These are phyloP conservation scores for Herpetotheres cachinnans DNA, from an alignment of 2,113 vertebrate species.

Conservation along the genomic window DNA sequence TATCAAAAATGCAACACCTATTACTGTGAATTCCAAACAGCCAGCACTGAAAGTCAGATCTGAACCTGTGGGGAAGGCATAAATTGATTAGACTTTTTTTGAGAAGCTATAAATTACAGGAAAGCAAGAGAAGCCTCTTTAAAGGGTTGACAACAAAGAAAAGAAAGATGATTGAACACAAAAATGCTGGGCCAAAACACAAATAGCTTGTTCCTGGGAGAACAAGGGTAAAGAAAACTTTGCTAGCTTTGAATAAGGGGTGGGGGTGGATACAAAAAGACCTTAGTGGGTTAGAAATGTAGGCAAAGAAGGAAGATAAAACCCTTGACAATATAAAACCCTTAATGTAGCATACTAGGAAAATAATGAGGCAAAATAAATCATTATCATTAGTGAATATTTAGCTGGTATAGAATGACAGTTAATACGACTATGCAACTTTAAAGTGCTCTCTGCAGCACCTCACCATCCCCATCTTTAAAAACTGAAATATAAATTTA, in stretches of 20 bases:
- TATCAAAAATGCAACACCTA: slow-evolving; percentile 55
- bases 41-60: slow-evolving; percentile 16
- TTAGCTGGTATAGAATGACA: slow-evolving; percentile 8
- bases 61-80: slow-evolving; percentile 38
- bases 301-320: background rate
- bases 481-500: background rate
- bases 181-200: slow-evolving; percentile 11
- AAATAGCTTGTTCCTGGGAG: background rate
- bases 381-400: background rate
- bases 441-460: background rate
- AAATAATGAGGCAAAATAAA: slow-evolving; percentile 29
- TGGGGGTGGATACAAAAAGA: background rate
- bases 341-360: background rate
- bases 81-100: slow-evolving; percentile 45
- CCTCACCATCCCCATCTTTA: background rate
- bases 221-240: slow-evolving; percentile 1
- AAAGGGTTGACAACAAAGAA: slow-evolving; percentile 43
- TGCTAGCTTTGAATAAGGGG: background rate
- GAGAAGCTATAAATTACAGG: slow-evolving; percentile 51
- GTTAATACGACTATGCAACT: background rate
- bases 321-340: background rate
- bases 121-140: slow-evolving; percentile 25
- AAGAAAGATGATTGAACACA: slow-evolving; percentile 41
- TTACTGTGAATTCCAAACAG: slow-evolving; percentile 55
- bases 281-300: background rate